Conservation (phyloP, 1,140 invertebrate species). For the Rhagoletis zephyria region DNA sequence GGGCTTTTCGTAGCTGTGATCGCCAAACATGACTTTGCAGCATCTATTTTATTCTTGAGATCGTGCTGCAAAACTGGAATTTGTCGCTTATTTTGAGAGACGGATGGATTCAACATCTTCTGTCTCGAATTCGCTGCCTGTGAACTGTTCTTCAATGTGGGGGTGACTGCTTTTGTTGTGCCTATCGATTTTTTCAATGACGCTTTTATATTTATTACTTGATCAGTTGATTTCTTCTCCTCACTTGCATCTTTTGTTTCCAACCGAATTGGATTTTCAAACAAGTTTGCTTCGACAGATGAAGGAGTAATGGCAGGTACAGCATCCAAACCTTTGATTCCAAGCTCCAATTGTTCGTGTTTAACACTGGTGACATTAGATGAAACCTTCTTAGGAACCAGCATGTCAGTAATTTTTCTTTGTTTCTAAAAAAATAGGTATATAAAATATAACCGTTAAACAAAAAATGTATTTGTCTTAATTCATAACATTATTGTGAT, state of each 20-base stretch:
- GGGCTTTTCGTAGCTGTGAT: neutral
- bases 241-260: neutral
- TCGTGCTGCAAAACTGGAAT: constrained; percentile 11
- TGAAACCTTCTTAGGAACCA: constrained; percentile 57
- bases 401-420: constrained; percentile 68
- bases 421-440: constrained; percentile 60
- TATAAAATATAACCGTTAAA: too few species aligned
- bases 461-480: too few species aligned
- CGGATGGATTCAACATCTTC: neutral
- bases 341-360: neutral
- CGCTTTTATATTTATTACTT: neutral
- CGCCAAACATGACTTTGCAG: neutral
- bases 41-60: neutral
- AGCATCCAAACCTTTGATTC: neutral
- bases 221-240: neutral
- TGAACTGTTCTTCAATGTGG: neutral
- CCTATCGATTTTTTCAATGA: neutral
- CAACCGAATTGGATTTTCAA: neutral
- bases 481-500: too few species aligned
- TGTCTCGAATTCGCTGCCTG: neutral
- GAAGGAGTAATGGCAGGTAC: neutral
- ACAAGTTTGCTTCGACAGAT: neutral
- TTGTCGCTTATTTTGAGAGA: neutral
- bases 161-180: neutral
- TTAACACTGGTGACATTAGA: neutral